Evolutionary conservation across 2,888 invertebrate species (phyloP).

Genomic region (Tenthredo amoena): DNA sequence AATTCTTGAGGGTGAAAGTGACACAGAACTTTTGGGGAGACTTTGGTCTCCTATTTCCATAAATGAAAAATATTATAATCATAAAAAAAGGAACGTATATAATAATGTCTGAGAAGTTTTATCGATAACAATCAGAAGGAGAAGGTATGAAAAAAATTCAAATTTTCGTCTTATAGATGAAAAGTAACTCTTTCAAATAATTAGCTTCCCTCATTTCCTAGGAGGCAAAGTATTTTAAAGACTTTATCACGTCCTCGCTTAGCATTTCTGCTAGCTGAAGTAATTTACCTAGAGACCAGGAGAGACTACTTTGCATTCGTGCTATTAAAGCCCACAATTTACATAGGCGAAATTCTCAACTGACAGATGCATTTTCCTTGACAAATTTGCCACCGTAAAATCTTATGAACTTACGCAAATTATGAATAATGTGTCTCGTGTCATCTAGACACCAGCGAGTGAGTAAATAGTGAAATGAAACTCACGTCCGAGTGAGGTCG

Average conservation of each 20-base stretch:
- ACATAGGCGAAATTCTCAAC: not conserved
- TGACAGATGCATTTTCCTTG: slow-evolving; percentile 26
- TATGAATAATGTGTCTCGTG: not conserved
- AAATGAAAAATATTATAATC: not conserved
- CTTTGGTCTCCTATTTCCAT: not conserved
- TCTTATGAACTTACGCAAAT: not conserved
- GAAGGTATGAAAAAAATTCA: too few relatives aligned
- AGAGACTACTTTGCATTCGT: slow-evolving; percentile 9
- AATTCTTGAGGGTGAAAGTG: not conserved
- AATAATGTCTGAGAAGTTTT: not conserved
- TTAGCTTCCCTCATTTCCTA: not conserved
- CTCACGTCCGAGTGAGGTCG: not conserved
- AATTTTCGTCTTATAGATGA: not conserved
- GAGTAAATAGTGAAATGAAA: slow-evolving; percentile 41
- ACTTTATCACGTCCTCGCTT: not conserved
- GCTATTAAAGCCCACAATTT: not conserved
- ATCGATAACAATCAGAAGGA: not conserved
- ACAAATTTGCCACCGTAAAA: not conserved
- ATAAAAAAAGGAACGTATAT: not conserved
- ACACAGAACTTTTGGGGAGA: not conserved
- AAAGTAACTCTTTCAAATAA: not conserved
- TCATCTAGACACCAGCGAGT: not conserved
- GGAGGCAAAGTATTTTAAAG: not conserved
- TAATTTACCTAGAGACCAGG: not conserved
- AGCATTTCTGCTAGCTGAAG: not conserved